phyloP scores from a whole-genome alignment of 2,888 invertebrate genomes.

The Meganola albula region DNA sequence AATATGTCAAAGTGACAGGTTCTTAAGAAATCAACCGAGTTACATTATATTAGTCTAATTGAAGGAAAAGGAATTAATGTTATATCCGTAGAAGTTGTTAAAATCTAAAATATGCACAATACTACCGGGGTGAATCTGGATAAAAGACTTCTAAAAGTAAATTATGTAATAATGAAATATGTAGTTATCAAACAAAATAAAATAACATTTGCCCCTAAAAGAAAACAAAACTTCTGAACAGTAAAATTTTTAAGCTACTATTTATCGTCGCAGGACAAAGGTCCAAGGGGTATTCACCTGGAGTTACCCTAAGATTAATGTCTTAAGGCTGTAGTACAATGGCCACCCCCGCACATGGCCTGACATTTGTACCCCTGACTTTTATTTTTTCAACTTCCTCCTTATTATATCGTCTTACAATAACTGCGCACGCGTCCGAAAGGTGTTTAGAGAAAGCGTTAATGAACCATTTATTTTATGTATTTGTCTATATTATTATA shows the following conservation, averaged over 20 bases:
- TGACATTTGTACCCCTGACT: slow-evolving; percentile 58
- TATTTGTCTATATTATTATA: slow-evolving; percentile 21
- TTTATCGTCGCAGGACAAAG: slow-evolving; percentile 33
- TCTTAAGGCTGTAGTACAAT: slow-evolving; percentile 60
- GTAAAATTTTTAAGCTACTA: slow-evolving; percentile 12
- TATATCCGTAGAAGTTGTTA: too few species aligned
- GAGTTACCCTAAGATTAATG: slow-evolving; percentile 66
- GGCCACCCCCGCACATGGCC: slow-evolving; percentile 63
- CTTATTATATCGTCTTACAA: slow-evolving; percentile 54
- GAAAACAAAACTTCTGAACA: slow-evolving; percentile 11
- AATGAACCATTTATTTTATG: slow-evolving; percentile 49
- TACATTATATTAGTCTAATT: too few species aligned
- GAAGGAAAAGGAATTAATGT: too few species aligned
- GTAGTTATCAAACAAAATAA: too few species aligned
- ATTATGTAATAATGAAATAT: too few species aligned
- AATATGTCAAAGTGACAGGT: too few species aligned
- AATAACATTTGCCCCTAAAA: neutral
- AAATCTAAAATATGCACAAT: too few species aligned
- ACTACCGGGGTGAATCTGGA: too few species aligned
- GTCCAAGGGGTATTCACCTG: slow-evolving; percentile 61
- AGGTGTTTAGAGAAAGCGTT: slow-evolving; percentile 71
- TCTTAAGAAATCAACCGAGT: too few species aligned
- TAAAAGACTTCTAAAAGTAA: too few species aligned
- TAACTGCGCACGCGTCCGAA: slow-evolving; percentile 64
- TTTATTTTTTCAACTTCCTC: slow-evolving; percentile 58